Evolutionary conservation across 1,140 invertebrate genomes (phyloP).

Genomic region (Pantala flavescens): DNA sequence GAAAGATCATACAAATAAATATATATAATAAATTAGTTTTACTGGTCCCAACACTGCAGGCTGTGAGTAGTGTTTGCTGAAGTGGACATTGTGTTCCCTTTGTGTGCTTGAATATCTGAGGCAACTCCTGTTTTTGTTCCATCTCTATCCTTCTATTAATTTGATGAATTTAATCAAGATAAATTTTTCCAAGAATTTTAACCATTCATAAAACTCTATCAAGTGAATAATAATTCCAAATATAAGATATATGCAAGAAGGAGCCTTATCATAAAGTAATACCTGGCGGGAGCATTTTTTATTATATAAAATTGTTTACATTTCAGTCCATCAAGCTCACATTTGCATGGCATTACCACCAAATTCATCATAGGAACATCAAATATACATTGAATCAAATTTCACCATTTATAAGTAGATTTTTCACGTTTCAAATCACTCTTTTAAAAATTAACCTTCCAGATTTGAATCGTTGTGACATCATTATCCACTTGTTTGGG

Average conservation of each 20-base stretch:
- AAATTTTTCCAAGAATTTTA: not conserved
- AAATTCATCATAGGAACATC: not conserved
- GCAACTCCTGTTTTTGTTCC: not conserved
- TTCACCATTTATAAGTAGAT: not conserved
- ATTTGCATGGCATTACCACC: too few relatives aligned
- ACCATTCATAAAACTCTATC: not conserved
- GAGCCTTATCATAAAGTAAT: not conserved
- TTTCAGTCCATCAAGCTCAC: too few relatives aligned
- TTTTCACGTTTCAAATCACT: not conserved
- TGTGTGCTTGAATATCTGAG: not conserved
- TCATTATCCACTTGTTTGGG: not conserved
- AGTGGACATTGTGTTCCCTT: not conserved
- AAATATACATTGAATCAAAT: not conserved
- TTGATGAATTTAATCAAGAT: not conserved
- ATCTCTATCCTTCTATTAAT: not conserved
- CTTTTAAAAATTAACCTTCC: not conserved
- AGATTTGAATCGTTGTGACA: not conserved
- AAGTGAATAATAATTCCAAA: not conserved
- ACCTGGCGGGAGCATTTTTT: not conserved
- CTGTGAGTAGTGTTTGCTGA: conserved; percentile 4
- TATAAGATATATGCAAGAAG: not conserved
- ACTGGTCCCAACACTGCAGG: conserved; percentile 6
- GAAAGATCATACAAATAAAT: not conserved
- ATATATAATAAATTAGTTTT: not conserved
- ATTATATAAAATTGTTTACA: not conserved